These are phyloP conservation scores for Drosophila kanapiae DNA, from an alignment of 1,140 invertebrate genomes.

Conservation along the genomic window DNA sequence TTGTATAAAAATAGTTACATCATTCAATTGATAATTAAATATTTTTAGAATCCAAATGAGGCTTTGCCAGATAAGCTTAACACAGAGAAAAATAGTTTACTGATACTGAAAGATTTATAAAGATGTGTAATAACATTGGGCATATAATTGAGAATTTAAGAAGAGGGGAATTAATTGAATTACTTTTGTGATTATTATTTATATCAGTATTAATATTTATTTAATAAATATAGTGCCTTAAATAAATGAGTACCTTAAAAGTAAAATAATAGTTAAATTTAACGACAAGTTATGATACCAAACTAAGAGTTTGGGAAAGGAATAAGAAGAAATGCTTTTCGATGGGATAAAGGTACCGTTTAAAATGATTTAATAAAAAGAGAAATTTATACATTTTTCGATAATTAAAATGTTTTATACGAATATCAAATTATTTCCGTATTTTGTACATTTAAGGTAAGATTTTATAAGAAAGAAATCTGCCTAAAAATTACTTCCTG, in stretches of 20 bases:
- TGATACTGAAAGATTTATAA: neutral
- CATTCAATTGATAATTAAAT: conserved; percentile 3
- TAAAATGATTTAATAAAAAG: too few species aligned
- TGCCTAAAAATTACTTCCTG: neutral
- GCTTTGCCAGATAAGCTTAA: neutral
- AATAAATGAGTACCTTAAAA: too few species aligned
- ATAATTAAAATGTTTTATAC: too few species aligned
- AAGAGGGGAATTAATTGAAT: too few species aligned
- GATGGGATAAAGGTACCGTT: neutral
- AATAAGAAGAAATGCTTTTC: neutral
- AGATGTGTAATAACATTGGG: neutral
- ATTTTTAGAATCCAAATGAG: conserved; percentile 18
- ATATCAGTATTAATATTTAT: too few species aligned
- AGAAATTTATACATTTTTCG: too few species aligned
- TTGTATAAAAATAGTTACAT: conserved; percentile 16
- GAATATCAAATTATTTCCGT: too few species aligned
- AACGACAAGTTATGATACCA: too few species aligned
- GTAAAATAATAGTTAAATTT: too few species aligned
- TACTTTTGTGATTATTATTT: too few species aligned
- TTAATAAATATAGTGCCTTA: too few species aligned
- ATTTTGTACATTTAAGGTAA: neutral
- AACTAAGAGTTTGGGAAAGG: too few species aligned
- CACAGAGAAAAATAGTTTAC: neutral
- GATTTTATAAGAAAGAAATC: neutral
- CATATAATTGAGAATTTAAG: neutral